These are phyloP conservation scores for Scartelaos histophorus DNA, from an alignment of 2,113 vertebrate species.

Conservation along the genomic window DNA sequence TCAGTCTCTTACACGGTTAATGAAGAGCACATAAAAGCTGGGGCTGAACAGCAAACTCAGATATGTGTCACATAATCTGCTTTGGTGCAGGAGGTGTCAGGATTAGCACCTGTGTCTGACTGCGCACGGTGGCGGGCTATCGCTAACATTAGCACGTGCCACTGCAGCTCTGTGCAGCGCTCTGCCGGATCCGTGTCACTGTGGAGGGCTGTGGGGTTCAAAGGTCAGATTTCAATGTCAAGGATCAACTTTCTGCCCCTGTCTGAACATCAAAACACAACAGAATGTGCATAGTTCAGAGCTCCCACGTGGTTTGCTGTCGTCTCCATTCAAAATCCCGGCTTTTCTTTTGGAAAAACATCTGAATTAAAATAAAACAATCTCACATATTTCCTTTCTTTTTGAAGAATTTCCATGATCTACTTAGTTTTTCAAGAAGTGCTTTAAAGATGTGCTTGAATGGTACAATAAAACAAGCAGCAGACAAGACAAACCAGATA, in stretches of 20 bases:
- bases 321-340: too few relatives aligned
- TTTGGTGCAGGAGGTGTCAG: slow-evolving; percentile 47
- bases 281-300: background rate
- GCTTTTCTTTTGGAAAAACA: too few relatives aligned
- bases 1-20: slow-evolving; percentile 8
- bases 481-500: too few relatives aligned
- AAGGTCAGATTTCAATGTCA: slow-evolving; percentile 19
- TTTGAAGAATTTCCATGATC: too few relatives aligned
- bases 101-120: slow-evolving; percentile 69
- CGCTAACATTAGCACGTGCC: slow-evolving; percentile 42
- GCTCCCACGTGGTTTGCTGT: background rate
- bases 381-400: too few relatives aligned
- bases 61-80: slow-evolving; percentile 50
- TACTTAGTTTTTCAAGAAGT: too few relatives aligned
- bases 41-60: slow-evolving; percentile 19
- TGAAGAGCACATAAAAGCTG: slow-evolving; percentile 42
- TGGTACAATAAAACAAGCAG: too few relatives aligned
- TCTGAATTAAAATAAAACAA: too few relatives aligned
- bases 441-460: too few relatives aligned
- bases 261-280: slow-evolving; percentile 16
- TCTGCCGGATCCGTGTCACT: slow-evolving; percentile 16
- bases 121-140: slow-evolving; percentile 34
- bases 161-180: slow-evolving; percentile 23
- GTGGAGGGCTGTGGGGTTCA: slow-evolving; percentile 3
- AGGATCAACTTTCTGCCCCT: slow-evolving; percentile 22